Conservation (phyloP, 2,797 vertebrate species). For the Pristis pectinata region DNA sequence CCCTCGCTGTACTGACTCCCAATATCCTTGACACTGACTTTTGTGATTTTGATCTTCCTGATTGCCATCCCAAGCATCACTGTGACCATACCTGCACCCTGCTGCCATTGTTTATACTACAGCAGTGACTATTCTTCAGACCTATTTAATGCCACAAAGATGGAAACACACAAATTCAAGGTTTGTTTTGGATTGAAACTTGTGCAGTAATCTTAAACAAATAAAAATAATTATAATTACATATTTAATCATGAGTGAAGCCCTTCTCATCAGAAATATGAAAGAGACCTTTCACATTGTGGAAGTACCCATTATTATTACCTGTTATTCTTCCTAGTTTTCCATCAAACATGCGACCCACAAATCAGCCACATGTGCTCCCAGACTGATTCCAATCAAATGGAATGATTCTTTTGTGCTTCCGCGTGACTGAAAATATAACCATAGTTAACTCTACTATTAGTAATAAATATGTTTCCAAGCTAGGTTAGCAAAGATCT, state of each 20-base stretch:
- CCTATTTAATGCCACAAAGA: not conserved
- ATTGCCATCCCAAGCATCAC: not conserved
- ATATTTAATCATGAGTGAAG: not conserved
- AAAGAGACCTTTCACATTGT: not conserved
- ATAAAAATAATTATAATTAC: constrained; percentile 18
- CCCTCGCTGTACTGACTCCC: no score
- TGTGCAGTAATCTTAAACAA: no score
- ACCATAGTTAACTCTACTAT: not conserved
- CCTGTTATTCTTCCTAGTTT: constrained; percentile 86
- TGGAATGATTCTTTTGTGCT: constrained; percentile 71
- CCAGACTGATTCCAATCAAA: constrained; percentile 86
- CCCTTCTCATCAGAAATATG: not conserved
- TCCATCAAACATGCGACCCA: constrained; percentile 78
- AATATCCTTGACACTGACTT: not conserved
- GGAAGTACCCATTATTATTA: constrained; percentile 80
- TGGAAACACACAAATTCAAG: not conserved
- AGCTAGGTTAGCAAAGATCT: not conserved
- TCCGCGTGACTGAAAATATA: constrained; percentile 61
- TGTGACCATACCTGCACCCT: not conserved
- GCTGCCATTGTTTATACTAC: not conserved
- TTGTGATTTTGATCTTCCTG: no score
- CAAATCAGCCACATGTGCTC: constrained; percentile 80
- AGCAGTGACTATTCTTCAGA: not conserved
- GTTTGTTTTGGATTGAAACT: not conserved
- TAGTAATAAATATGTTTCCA: not conserved